A percentile compares a stretch with the other conserved stretches of the same genome.
These are phyloP conservation scores for Chrysopa pallens DNA, from an alignment of 1,140 invertebrate species.

Conservation along the genomic window DNA sequence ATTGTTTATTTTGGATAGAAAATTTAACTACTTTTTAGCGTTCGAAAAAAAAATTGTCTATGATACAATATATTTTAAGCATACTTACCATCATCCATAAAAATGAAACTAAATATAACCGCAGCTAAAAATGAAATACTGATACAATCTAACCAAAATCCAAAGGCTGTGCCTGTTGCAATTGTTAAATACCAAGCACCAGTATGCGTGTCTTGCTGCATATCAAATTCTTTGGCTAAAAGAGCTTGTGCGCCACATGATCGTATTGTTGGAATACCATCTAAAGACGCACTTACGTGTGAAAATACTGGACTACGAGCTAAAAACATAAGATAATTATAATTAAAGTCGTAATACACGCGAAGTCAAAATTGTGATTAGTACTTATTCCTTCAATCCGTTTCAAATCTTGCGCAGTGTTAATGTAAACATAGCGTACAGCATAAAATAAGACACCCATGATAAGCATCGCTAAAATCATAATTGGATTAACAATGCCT, in stretches of 20 bases:
- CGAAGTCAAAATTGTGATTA: constrained; percentile 6
- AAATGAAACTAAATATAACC: constrained; percentile 39
- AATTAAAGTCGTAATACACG: neutral
- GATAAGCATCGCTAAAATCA: constrained; percentile 47
- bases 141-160: constrained; percentile 52
- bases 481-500: constrained; percentile 51
- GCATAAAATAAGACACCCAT: constrained; percentile 50
- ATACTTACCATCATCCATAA: constrained; percentile 26
- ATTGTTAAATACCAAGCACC: constrained; percentile 61
- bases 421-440: constrained; percentile 59
- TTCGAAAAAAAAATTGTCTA: neutral
- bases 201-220: constrained; percentile 48
- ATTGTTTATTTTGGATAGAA: neutral
- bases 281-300: constrained; percentile 50
- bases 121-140: constrained; percentile 49
- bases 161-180: constrained; percentile 62
- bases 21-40: neutral
- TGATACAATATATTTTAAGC: neutral
- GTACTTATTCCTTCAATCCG: constrained; percentile 65
- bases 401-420: constrained; percentile 70
- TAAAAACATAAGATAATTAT: constrained; percentile 17
- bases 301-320: constrained; percentile 59
- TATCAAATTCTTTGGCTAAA: constrained; percentile 47
- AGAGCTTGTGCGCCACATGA: constrained; percentile 38
- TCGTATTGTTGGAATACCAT: constrained; percentile 57